These are phyloP conservation scores for Sebastes trivittatus DNA, from an alignment of 2,797 vertebrate species.

Conservation along the genomic window DNA sequence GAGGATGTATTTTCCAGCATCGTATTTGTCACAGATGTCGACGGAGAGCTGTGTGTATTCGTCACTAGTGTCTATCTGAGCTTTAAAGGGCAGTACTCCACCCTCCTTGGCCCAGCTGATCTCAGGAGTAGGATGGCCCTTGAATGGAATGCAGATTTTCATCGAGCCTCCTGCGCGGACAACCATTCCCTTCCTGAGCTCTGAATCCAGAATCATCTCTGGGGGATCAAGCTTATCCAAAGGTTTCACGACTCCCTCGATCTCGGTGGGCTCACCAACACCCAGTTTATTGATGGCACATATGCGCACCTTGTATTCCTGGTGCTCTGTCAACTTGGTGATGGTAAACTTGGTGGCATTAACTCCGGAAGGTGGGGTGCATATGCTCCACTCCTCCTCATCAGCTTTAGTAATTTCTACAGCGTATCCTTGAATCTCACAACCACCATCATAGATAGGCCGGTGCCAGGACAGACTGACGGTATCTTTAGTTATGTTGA, in stretches of 20 bases:
- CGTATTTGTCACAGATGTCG: conserved; percentile 95
- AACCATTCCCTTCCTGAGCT: conserved; percentile 93
- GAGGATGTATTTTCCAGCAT: conserved; percentile 95
- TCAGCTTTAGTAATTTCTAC: conserved; percentile 96
- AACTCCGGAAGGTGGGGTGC: conserved; percentile 91
- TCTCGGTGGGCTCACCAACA: conserved; percentile 91
- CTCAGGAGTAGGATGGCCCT: conserved; percentile 93
- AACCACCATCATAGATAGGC: conserved; percentile 97
- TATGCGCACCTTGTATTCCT: conserved; percentile 95
- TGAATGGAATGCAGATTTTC: conserved; percentile 94
- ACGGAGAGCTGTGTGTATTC: conserved; percentile 93
- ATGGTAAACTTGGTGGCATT: conserved; percentile 90
- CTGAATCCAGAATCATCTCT: conserved; percentile 95
- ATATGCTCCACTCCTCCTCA: conserved; percentile 95
- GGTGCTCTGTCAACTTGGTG: conserved; percentile 92
- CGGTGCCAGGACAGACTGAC: conserved; percentile 91
- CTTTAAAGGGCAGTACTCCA: conserved; percentile 90
- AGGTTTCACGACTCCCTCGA: conserved; percentile 92
- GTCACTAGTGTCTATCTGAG: conserved; percentile 88
- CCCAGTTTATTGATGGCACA: conserved; percentile 96
- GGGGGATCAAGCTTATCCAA: conserved; percentile 93
- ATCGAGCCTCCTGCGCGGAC: conserved; percentile 93
- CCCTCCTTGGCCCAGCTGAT: conserved; percentile 95
- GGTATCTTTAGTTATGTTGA: conserved; percentile 91
- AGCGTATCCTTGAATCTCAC: conserved; percentile 94